Conservation (phyloP, 2,888 invertebrate genomes). For the Gari tellinella region DNA sequence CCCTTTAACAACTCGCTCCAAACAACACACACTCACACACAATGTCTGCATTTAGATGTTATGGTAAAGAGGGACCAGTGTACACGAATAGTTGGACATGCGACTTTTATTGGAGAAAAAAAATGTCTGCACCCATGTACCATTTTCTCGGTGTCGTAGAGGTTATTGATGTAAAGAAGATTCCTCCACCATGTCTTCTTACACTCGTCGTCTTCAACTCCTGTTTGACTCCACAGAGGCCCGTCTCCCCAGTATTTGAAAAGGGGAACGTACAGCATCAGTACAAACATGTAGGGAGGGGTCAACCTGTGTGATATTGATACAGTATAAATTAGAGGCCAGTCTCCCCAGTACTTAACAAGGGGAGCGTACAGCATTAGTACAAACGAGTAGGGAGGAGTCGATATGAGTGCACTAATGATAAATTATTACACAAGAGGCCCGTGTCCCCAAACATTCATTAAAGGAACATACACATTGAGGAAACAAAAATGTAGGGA, state of each 20-base stretch:
- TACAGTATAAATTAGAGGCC: no score
- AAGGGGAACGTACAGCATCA: conserved; percentile 62
- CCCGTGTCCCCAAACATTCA: no score
- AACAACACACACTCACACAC: no score
- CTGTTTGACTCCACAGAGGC: conserved; percentile 68
- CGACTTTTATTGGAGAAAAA: no score
- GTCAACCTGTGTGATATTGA: conserved; percentile 68
- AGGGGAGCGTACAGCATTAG: conserved; percentile 62
- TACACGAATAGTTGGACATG: no score
- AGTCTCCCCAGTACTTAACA: conserved; percentile 60
- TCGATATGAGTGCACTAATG: conserved; percentile 63
- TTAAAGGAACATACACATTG: no score
- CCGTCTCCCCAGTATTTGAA: conserved; percentile 63
- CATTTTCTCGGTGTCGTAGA: conserved; percentile 56
- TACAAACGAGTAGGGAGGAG: conserved; percentile 70
- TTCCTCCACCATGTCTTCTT: conserved; percentile 70
- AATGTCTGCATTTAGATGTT: no score
- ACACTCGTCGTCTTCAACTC: conserved; percentile 65
- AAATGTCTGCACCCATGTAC: conserved; percentile 35
- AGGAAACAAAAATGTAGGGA: no score
- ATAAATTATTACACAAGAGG: no score
- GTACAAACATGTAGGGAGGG: conserved; percentile 69
- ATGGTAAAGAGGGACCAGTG: no score
- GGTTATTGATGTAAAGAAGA: conserved; percentile 69
- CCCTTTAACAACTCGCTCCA: no score